These are phyloP conservation scores for Otolemur garnettii DNA, from an alignment of 2,113 vertebrate species.

Conservation along the genomic window DNA sequence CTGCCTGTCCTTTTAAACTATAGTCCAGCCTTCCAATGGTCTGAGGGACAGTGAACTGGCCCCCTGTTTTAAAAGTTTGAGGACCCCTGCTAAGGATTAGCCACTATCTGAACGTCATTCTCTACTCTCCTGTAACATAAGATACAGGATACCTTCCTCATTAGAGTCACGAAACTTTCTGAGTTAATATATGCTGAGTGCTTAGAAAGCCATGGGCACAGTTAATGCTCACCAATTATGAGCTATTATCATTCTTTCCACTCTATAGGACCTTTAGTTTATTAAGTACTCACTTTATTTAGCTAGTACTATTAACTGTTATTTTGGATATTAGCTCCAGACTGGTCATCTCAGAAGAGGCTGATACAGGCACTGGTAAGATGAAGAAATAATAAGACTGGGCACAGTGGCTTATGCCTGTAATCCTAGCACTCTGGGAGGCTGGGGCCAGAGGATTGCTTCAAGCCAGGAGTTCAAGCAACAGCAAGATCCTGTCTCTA, in stretches of 20 bases:
- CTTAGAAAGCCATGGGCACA: neutral
- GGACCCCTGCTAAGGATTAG: neutral
- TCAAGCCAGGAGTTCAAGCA: no score
- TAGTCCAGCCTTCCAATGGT: no score
- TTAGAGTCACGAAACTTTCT: neutral
- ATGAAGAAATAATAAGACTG: neutral
- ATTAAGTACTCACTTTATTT: neutral
- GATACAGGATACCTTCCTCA: neutral
- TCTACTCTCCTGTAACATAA: neutral
- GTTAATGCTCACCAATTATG: neutral
- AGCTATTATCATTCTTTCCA: neutral
- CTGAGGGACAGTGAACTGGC: no score
- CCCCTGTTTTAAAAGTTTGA: no score
- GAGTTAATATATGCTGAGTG: neutral
- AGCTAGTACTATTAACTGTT: neutral
- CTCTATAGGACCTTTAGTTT: neutral
- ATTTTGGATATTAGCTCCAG: neutral
- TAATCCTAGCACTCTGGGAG: no score
- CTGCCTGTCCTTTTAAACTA: no score
- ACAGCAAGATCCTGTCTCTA: no score
- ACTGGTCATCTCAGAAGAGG: neutral
- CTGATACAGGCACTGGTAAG: neutral
- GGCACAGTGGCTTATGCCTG: no score
- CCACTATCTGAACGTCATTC: neutral
- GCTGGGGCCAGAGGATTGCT: no score